phyloP scores from a whole-genome alignment of 2,113 vertebrate species.

The Andinoacara biseriatus region DNA sequence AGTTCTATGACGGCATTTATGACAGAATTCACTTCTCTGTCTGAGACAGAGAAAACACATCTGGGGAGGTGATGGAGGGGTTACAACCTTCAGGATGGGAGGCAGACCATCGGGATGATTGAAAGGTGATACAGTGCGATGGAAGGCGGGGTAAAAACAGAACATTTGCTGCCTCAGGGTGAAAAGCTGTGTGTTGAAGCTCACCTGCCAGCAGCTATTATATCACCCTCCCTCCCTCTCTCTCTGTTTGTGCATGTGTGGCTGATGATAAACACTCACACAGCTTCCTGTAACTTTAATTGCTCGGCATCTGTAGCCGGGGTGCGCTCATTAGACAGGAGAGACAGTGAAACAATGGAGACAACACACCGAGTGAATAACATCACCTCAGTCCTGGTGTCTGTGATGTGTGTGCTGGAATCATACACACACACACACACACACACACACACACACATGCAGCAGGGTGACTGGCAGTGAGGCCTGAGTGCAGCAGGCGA shows the following conservation, averaged over 20 bases:
- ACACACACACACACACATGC: background rate
- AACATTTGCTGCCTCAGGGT: background rate
- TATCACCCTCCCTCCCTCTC: background rate
- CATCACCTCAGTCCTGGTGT: background rate
- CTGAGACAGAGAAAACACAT: background rate
- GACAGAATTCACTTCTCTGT: background rate
- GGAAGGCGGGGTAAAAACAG: background rate
- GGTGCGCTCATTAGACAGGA: background rate
- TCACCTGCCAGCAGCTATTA: slow-evolving; percentile 36
- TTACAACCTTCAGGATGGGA: background rate
- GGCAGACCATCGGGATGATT: background rate
- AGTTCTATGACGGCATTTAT: background rate
- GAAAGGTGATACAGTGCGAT: background rate
- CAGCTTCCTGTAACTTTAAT: background rate
- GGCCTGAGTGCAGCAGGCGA: background rate
- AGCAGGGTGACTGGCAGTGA: background rate
- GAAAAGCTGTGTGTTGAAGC: slow-evolving; percentile 17
- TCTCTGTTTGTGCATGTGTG: background rate
- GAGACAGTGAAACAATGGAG: background rate
- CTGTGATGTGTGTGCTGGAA: background rate
- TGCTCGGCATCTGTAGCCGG: slow-evolving; percentile 16
- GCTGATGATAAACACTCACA: slow-evolving; percentile 6
- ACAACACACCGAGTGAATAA: background rate
- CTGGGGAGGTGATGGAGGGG: background rate
- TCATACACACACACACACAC: background rate